phyloP scores from a whole-genome alignment of 2,113 vertebrate species.

The Hippocampus comes region DNA sequence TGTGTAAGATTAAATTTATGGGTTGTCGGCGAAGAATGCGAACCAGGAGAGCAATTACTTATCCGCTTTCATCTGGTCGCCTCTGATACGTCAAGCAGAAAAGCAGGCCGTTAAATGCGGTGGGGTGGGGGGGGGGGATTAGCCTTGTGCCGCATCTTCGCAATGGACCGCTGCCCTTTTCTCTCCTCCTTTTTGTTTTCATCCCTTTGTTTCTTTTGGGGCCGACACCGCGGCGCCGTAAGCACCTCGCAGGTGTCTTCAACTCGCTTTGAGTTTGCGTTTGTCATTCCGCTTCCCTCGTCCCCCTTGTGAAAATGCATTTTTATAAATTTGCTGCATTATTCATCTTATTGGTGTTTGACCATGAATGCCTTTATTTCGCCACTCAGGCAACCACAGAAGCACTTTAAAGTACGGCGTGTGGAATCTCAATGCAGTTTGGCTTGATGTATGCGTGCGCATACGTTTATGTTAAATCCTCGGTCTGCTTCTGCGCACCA shows the following conservation, averaged over 20 bases:
- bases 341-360: conserved; percentile 32
- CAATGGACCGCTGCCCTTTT: conserved; percentile 89
- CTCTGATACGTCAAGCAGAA: conserved; percentile 99
- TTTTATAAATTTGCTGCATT: conserved; percentile 41
- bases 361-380: conserved; percentile 15
- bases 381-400: conserved; percentile 12
- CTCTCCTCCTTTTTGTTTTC: conserved; percentile 64
- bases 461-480: conserved; percentile 40
- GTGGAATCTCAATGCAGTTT: conserved; percentile 29
- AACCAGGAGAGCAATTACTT: conserved; percentile 99
- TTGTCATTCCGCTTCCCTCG: not conserved
- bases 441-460: conserved; percentile 29
- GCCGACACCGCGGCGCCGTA: conserved; percentile 23
- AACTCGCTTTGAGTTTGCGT: not conserved
- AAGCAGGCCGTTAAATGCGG: conserved; percentile 99
- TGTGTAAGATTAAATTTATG: conserved; percentile 99
- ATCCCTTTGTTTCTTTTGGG: conserved; percentile 82
- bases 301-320: not conserved
- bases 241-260: not conserved
- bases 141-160: conserved; percentile 93
- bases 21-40: conserved; percentile 99
- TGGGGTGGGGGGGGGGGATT: conserved; percentile 71
- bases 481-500: conserved; percentile 42
- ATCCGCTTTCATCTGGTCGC: conserved; percentile 99
- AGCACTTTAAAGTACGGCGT: conserved; percentile 2